Base-by-base conservation (phyloP, 2,888 invertebrate genomes). In the Pristionchus mayeri region DNA sequence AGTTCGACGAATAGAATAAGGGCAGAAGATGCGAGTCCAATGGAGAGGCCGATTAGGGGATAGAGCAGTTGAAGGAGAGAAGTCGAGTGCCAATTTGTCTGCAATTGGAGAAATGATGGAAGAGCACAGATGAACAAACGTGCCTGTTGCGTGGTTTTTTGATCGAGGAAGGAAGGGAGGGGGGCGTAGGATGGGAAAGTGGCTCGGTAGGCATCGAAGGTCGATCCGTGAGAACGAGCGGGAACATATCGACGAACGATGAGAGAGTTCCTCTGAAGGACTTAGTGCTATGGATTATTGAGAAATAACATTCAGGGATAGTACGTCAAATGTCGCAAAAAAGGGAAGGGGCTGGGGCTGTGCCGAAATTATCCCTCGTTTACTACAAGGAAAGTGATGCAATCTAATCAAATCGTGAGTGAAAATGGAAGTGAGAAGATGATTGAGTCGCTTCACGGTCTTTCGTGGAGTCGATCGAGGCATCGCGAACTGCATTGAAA, bases 181-280 rank as follows among this genome's bases (percentile, higher is more conserved):
- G 9, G 16, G 11, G 71, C 40, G 3, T 13, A 16, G 18, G 63
- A 18, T 30, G 34, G 63, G 13, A 63, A 34, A 34, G 63, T 30
- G 0, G 30, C 63, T 13, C 63, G 63, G 34, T 27, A 27, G 11
- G 71, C 71, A 11, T 37, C 71, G 44, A 44, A 71, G 13, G 71
- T n/a, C 0, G 71, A 21, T 24, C 71, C 71, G 16, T 71, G 71
- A 44, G 24, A 21, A 9, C 71, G 37, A 30, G 71, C 71, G n/a
- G 40, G 71, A 40, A 71, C 40, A 34, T 71, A 71, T 27, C 71
- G 71, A 71, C 71, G 71, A 71, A 24, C 71, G 40, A 40, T 40
- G 4, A 71, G 44, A 1, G 71, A 71, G 18, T 71, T 71, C 37
- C 71, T n/a, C 71, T 71, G 44, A 30, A 44, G n/a, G n/a, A n/a